Conservation (phyloP, 2,113 vertebrate genomes). For the Reinhardtius hippoglossoides region DNA sequence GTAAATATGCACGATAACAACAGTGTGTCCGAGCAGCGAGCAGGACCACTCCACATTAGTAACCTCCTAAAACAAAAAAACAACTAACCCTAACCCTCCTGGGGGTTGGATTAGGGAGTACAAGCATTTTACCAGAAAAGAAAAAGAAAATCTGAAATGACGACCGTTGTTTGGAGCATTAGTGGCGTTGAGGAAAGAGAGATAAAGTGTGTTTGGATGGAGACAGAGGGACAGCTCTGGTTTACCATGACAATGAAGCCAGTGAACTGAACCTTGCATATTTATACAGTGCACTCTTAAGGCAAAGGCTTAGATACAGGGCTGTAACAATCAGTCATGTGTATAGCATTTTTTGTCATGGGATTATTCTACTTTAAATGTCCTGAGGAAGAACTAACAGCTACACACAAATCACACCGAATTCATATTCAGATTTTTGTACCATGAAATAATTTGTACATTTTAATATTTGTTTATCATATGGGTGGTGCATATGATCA, state of each 20-base stretch:
- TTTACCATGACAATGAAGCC: neutral
- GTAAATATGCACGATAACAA: slow-evolving; percentile 29
- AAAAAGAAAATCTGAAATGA: slow-evolving; percentile 5
- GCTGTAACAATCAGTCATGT: neutral
- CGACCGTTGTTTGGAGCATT: slow-evolving; percentile 12
- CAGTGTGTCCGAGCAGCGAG: slow-evolving; percentile 42
- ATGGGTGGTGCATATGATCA: too few relatives aligned
- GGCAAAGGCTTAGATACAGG: neutral
- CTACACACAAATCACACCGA: neutral
- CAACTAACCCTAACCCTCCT: too few relatives aligned
- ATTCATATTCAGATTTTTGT: too few relatives aligned
- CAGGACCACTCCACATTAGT: slow-evolving; percentile 39
- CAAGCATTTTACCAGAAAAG: slow-evolving; percentile 23
- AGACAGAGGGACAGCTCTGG: too few relatives aligned
- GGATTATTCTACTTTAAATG: too few relatives aligned
- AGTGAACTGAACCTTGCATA: neutral
- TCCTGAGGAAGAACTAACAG: neutral
- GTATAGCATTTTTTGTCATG: neutral
- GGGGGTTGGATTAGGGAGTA: slow-evolving; percentile 47
- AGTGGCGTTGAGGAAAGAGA: slow-evolving; percentile 10
- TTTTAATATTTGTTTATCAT: too few relatives aligned
- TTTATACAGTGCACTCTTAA: neutral
- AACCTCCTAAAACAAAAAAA: slow-evolving; percentile 31
- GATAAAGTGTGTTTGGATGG: slow-evolving; percentile 12
- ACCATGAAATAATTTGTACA: too few relatives aligned